Evolutionary conservation across 2,888 invertebrate species (phyloP).

Genomic region (Pecten maximus): DNA sequence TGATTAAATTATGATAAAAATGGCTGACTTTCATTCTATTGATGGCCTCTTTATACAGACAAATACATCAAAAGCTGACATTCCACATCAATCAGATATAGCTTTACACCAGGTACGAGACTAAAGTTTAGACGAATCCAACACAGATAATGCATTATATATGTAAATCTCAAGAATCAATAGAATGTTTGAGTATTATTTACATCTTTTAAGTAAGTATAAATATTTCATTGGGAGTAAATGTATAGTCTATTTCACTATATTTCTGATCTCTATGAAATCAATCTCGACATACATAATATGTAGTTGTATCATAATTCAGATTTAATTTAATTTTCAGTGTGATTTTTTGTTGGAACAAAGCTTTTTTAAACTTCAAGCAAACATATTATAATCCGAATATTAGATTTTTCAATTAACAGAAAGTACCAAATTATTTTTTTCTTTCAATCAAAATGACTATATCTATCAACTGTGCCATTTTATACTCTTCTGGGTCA

Average conservation of each 20-base stretch:
- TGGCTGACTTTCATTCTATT: conserved; percentile 8
- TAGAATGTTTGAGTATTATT: not conserved
- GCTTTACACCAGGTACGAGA: not conserved
- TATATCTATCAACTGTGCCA: not conserved
- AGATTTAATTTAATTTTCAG: not conserved
- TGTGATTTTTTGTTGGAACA: not conserved
- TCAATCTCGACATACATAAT: too few relatives aligned
- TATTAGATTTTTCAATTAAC: not conserved
- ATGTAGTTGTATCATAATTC: too few relatives aligned
- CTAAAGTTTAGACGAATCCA: not conserved
- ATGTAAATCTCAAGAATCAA: not conserved
- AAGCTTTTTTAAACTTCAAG: not conserved
- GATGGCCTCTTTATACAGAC: not conserved
- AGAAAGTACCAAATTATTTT: not conserved
- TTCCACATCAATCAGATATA: conserved; percentile 17
- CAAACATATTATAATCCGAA: not conserved
- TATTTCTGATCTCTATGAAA: too few relatives aligned
- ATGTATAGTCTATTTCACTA: not conserved
- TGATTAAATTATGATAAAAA: conserved; percentile 20
- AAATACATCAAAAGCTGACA: not conserved
- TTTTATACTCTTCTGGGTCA: not conserved
- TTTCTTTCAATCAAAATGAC: not conserved
- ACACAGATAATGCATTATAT: not conserved
- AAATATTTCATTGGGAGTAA: not conserved
- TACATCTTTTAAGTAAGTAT: not conserved